Percentiles rank a stretch among this genome's conserved stretches.
Conservation (phyloP, 2,888 invertebrate species). For the Octonoba sinensis region DNA sequence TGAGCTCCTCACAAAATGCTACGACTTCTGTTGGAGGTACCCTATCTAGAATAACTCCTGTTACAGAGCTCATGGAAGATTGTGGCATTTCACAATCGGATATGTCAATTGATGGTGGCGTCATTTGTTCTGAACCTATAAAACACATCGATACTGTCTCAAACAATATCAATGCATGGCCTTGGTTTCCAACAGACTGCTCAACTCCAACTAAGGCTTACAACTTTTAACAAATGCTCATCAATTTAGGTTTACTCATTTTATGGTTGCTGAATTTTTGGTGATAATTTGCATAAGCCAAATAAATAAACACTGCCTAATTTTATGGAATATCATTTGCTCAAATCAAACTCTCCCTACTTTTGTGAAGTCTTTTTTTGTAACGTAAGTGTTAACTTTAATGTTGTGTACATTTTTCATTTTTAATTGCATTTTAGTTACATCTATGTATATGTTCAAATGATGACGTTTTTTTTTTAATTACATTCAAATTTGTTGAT, state of each 20-base stretch:
- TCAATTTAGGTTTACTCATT: neutral
- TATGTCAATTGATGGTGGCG: slow-evolving; percentile 11
- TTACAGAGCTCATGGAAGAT: slow-evolving; percentile 50
- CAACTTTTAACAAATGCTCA: slow-evolving; percentile 17
- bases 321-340: too few species aligned
- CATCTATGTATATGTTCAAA: too few species aligned
- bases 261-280: neutral
- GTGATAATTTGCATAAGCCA: neutral
- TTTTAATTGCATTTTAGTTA: neutral
- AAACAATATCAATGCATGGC: slow-evolving; percentile 7
- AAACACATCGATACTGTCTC: neutral
- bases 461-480: too few species aligned
- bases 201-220: slow-evolving; percentile 27
- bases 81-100: slow-evolving; percentile 31
- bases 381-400: neutral
- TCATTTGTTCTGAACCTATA: neutral
- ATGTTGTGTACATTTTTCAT: neutral
- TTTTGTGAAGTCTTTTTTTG: neutral
- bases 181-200: slow-evolving; percentile 29
- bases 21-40: slow-evolving; percentile 1
- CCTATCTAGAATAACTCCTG: slow-evolving; percentile 44
- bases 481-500: too few species aligned
- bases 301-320: too few species aligned
- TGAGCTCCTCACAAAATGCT: slow-evolving; percentile 28
- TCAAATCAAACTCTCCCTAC: too few species aligned